These are phyloP conservation scores for Nasonia oneida DNA, from an alignment of 2,888 invertebrate genomes.

Conservation along the genomic window DNA sequence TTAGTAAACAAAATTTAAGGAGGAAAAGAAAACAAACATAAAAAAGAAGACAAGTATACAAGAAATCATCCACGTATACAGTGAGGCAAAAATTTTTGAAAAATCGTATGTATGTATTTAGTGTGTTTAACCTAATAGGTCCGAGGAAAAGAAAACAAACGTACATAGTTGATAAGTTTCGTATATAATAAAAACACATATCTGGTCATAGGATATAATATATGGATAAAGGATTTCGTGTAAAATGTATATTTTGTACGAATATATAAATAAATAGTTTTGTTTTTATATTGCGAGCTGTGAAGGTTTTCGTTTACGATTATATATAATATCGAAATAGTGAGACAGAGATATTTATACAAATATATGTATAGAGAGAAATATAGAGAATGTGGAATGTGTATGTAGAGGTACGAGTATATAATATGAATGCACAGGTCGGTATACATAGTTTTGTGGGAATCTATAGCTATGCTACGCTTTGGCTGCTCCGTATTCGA, in stretches of 20 bases:
- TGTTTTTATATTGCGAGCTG: slow-evolving; percentile 43
- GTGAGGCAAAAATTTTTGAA: not conserved
- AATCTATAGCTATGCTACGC: not conserved
- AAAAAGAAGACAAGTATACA: not conserved
- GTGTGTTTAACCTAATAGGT: not conserved
- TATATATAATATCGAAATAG: not conserved
- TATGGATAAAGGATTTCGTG: not conserved
- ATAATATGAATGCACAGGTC: slow-evolving; percentile 39
- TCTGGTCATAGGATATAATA: not conserved
- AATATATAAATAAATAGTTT: slow-evolving; percentile 15
- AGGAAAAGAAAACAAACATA: not conserved
- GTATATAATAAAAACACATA: not conserved
- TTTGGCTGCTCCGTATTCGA: slow-evolving; percentile 50
- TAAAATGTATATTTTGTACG: slow-evolving; percentile 42
- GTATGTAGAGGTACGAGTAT: slow-evolving; percentile 35
- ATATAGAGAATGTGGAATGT: slow-evolving; percentile 8
- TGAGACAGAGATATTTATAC: not conserved
- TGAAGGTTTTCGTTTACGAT: slow-evolving; percentile 35
- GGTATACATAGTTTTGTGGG: slow-evolving; percentile 39
- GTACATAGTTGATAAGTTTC: not conserved
- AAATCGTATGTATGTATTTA: not conserved
- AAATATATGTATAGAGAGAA: slow-evolving; percentile 30
- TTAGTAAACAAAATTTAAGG: not conserved
- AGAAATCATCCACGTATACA: not conserved
- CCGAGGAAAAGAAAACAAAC: not conserved